These are phyloP conservation scores for Drosophila niveifrons DNA, from an alignment of 2,888 invertebrate species.

Conservation along the genomic window DNA sequence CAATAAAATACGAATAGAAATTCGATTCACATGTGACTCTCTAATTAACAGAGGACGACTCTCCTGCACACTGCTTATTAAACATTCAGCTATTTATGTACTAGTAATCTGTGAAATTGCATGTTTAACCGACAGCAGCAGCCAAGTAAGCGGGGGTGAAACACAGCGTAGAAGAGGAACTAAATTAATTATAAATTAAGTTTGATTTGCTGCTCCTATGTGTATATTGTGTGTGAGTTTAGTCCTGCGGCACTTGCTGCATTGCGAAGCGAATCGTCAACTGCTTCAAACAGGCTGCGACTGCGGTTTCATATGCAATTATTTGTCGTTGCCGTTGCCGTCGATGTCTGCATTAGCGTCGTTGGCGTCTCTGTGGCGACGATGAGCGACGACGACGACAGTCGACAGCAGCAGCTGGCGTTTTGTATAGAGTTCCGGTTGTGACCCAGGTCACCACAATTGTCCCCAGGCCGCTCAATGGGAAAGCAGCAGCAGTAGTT, in stretches of 20 bases:
- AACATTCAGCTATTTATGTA: constrained; percentile 23
- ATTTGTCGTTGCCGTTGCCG: constrained; percentile 58
- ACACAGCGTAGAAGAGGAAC: not conserved
- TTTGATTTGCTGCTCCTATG: constrained; percentile 42
- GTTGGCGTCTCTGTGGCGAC: constrained; percentile 13
- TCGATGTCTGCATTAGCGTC: constrained; percentile 14
- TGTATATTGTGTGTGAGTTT: constrained; percentile 2
- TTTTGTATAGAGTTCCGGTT: constrained; percentile 16
- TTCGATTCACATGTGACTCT: not conserved
- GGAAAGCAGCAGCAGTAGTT: constrained; percentile 19
- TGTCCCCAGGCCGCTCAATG: constrained; percentile 26
- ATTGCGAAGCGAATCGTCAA: constrained; percentile 58
- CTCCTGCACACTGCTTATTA: constrained; percentile 5
- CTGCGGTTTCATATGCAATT: constrained; percentile 80
- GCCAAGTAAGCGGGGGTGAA: not conserved
- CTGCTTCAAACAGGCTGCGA: constrained; percentile 66
- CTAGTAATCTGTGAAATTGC: constrained; percentile 21
- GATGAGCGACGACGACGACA: constrained; percentile 30
- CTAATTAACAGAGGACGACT: not conserved
- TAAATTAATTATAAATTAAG: constrained; percentile 72
- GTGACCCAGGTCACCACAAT: constrained; percentile 21
- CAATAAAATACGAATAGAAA: not conserved
- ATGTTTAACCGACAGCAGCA: not conserved
- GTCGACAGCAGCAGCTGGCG: constrained; percentile 45
- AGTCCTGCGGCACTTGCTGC: constrained; percentile 37